Evolutionary conservation across 2,113 vertebrate genomes (phyloP).

Genomic region (Reinhardtius hippoglossoides): DNA sequence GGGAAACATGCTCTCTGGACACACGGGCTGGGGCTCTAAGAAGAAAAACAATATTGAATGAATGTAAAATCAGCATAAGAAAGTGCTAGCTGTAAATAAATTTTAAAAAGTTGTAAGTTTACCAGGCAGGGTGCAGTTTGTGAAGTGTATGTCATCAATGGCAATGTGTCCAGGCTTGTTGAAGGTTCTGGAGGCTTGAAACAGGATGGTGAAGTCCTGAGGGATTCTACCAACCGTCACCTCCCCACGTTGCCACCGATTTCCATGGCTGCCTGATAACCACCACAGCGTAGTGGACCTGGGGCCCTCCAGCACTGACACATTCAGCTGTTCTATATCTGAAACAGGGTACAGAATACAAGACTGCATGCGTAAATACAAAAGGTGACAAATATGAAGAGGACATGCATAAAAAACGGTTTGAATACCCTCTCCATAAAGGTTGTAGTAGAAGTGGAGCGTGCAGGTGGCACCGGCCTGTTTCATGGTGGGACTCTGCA

Average conservation of each 20-base stretch:
- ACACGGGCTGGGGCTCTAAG: slow-evolving; percentile 73
- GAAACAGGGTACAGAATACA: slow-evolving; percentile 3
- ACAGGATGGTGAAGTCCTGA: slow-evolving; percentile 73
- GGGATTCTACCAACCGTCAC: slow-evolving; percentile 70
- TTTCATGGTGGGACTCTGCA: slow-evolving; percentile 76
- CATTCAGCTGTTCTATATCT: slow-evolving; percentile 71
- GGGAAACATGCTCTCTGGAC: slow-evolving; percentile 69
- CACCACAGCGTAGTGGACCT: slow-evolving; percentile 74
- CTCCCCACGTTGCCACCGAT: slow-evolving; percentile 69
- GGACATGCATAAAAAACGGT: neutral
- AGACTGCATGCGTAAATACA: neutral
- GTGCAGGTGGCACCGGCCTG: slow-evolving; percentile 74
- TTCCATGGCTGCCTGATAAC: slow-evolving; percentile 66
- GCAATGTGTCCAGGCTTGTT: slow-evolving; percentile 68
- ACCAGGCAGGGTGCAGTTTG: slow-evolving; percentile 79
- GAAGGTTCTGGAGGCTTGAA: slow-evolving; percentile 76
- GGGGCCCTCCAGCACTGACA: slow-evolving; percentile 65
- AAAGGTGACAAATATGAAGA: neutral
- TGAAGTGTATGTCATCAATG: slow-evolving; percentile 79
- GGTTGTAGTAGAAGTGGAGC: slow-evolving; percentile 80
- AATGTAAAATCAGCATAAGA: neutral
- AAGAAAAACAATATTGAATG: neutral
- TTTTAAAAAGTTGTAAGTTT: neutral
- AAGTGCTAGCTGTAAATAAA: neutral
- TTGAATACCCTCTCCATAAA: slow-evolving; percentile 73